Base-by-base conservation (phyloP, 2,888 invertebrate species). In the Nemoura dubitans region DNA sequence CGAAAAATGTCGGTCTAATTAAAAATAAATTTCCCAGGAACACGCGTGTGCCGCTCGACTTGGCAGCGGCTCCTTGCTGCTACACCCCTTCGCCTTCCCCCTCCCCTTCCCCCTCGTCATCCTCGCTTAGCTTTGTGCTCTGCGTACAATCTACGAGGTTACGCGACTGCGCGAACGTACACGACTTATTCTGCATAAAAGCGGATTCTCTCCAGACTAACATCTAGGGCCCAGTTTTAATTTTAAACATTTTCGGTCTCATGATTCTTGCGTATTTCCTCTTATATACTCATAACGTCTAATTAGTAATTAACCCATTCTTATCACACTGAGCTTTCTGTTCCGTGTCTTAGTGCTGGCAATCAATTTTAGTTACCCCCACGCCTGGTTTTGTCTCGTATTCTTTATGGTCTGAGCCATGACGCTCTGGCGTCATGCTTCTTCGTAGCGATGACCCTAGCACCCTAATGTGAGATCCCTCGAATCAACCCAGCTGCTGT, bases 271-370 rank as follows among this genome's bases (percentile, higher is more conserved):
- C 27, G 27, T 26, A 78, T 26, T 78, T 78, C 78, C 78, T 78
- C 78, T 59, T 59, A 59, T 59, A 21, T 21, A 59, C 78, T 26
- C 28, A 6, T 36, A 29, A 16, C 28, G 25, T 82, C 82, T 82
- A 29, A 82, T 82, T 82, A 82, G 82, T 82, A 82, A 82, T 82
- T 82, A 82, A 82, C 82, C 82, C 36, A 29, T 82, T 82, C 82
- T 82, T 82, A 82, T 82, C 82, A 28, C 82, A 16, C 5, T 16
- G 25, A n/a, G 29, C n/a, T 28, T 30, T 29, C 82, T 82, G 82
- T 82, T 82, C 21, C 82, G 36, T n/a, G 29, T 82, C 82, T 30
- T 29, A 82, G 27, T n/a, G 26, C 3, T 29, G 21, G 29, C 82
- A 30, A 82, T 82, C 82, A 29, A 36, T 82, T 82, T 30, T 82